A percentile compares a stretch with the other conserved stretches of the same genome.
These are phyloP conservation scores for Siphamia tubifer DNA, from an alignment of 2,113 vertebrate species.

Conservation along the genomic window DNA sequence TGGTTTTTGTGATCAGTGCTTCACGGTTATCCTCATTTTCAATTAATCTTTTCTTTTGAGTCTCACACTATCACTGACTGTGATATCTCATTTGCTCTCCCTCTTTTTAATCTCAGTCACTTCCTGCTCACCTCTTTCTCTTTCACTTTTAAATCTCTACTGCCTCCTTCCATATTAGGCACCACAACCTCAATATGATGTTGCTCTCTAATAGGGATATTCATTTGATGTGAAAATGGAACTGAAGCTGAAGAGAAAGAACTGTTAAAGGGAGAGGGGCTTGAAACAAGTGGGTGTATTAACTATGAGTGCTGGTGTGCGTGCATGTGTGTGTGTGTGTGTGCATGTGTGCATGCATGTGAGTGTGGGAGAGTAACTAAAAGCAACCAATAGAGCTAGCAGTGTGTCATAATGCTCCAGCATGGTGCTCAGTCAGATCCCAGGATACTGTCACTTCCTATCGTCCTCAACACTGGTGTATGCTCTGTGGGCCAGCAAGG, in stretches of 20 bases:
- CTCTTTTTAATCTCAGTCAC: constrained; percentile 1
- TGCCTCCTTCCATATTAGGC: not conserved
- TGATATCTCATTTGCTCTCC: not conserved
- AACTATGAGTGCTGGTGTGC: not conserved
- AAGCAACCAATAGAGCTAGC: constrained; percentile 41
- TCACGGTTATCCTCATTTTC: constrained; percentile 10
- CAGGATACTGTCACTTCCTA: constrained; percentile 63
- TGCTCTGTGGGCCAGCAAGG: constrained; percentile 21
- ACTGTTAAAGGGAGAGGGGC: not conserved
- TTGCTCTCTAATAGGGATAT: constrained; percentile 1
- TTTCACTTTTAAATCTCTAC: not conserved
- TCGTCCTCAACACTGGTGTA: constrained; percentile 37
- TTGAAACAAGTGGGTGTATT: constrained; percentile 26
- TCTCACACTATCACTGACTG: not conserved
- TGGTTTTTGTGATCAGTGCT: constrained; percentile 7
- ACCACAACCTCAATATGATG: constrained; percentile 4
- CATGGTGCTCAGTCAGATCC: constrained; percentile 53
- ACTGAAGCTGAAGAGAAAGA: not conserved
- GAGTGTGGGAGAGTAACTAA: constrained; percentile 27
- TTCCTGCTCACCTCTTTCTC: not conserved
- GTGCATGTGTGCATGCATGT: not conserved
- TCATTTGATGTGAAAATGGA: constrained; percentile 30
- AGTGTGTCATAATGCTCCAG: constrained; percentile 41
- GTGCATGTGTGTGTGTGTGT: not conserved
- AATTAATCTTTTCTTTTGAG: constrained; percentile 8